Conservation (phyloP, 2,888 invertebrate genomes). For the Lithophane socia region DNA sequence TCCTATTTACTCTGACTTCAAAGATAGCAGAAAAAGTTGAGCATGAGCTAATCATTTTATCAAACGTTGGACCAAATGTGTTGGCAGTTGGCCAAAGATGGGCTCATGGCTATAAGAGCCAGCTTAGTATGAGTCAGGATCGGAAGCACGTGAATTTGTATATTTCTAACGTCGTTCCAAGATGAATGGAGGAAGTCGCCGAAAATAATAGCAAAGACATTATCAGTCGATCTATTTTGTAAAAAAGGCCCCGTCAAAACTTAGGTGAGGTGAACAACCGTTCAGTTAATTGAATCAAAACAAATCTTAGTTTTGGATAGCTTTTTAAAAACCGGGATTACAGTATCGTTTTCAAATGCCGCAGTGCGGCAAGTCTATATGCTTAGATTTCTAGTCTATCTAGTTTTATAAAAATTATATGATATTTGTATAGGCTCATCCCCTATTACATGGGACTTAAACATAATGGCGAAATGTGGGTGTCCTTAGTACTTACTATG, state of each 20-base stretch:
- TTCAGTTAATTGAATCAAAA: no score
- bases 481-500: no score
- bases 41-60: conserved; percentile 49
- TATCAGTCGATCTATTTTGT: no score
- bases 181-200: conserved; percentile 9
- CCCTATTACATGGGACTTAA: neutral
- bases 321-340: neutral
- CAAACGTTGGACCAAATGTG: conserved; percentile 42
- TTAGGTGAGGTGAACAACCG: no score
- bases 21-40: conserved; percentile 30
- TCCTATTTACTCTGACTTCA: conserved; percentile 11
- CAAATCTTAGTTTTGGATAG: neutral
- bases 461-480: neutral
- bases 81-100: conserved; percentile 47
- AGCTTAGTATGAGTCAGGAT: conserved; percentile 38
- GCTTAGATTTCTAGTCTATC: neutral
- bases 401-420: neutral
- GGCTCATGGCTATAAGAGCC: conserved; percentile 33
- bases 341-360: neutral
- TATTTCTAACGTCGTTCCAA: conserved; percentile 19
- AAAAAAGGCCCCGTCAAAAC: no score
- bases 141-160: conserved; percentile 27
- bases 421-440: neutral
- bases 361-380: conserved; percentile 2
- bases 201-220: neutral